These are phyloP conservation scores for Rissa tridactyla DNA, from an alignment of 2,113 vertebrate genomes.

Conservation along the genomic window DNA sequence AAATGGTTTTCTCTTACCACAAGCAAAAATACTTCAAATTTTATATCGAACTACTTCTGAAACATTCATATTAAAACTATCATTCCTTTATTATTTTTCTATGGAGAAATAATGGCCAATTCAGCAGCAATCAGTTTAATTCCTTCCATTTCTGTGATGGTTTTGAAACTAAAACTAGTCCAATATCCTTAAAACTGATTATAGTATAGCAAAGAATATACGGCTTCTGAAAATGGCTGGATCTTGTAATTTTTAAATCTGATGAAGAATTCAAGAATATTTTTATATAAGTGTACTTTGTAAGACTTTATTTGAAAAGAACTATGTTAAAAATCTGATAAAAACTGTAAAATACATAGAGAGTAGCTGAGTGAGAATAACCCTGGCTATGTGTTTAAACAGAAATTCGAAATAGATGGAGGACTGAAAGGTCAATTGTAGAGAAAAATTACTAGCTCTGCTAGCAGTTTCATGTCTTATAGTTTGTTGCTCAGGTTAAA, in stretches of 20 bases:
- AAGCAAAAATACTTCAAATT: background rate
- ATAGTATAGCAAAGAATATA: background rate
- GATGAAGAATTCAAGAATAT: background rate
- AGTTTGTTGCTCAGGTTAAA: slow-evolving; percentile 36
- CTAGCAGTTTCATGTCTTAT: background rate
- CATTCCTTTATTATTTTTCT: background rate
- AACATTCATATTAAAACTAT: background rate
- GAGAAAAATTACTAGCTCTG: slow-evolving; percentile 27
- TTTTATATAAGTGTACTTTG: background rate
- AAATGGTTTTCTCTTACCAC: background rate
- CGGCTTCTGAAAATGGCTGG: background rate
- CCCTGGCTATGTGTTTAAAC: slow-evolving; percentile 5
- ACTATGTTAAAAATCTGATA: background rate
- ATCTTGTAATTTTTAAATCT: background rate
- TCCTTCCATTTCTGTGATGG: background rate
- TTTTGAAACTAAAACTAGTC: background rate
- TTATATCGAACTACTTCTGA: background rate
- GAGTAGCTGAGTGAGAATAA: background rate
- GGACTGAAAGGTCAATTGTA: slow-evolving; percentile 43
- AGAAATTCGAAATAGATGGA: slow-evolving; percentile 13
- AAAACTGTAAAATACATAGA: background rate
- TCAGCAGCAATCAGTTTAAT: background rate
- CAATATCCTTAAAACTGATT: background rate
- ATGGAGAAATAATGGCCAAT: background rate
- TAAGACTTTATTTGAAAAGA: background rate